Percentiles rank a stretch among this genome's conserved stretches.
phyloP scores from a whole-genome alignment of 2,113 vertebrate species.

The Rhabdomys dilectus region DNA sequence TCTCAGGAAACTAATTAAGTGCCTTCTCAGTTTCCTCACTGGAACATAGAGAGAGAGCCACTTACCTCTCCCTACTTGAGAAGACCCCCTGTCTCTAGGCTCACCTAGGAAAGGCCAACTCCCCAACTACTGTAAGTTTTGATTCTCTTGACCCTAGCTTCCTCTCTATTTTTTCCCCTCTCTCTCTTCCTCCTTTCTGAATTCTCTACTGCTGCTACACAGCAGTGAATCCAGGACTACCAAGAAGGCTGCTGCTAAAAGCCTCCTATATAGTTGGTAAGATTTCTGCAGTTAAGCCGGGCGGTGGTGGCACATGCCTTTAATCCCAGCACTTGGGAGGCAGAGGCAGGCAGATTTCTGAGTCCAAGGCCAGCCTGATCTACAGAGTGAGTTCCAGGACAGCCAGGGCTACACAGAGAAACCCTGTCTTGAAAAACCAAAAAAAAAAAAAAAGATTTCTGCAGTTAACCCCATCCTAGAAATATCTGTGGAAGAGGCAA shows the following conservation, averaged over 20 bases:
- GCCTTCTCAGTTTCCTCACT: not conserved
- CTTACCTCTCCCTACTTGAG: not conserved
- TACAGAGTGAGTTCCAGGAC: too few species aligned
- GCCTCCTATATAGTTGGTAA: not conserved
- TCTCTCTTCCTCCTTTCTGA: not conserved
- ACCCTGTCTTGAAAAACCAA: too few species aligned
- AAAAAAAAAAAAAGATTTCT: too few species aligned
- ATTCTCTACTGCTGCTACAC: not conserved
- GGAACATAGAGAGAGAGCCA: not conserved
- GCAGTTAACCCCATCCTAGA: slow-evolving; percentile 48
- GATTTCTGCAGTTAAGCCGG: slow-evolving; percentile 52
- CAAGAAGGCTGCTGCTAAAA: not conserved
- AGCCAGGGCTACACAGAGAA: too few species aligned
- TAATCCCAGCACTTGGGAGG: too few species aligned
- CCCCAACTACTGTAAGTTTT: not conserved
- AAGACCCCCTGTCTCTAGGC: not conserved
- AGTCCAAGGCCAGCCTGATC: too few species aligned
- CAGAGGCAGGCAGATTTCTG: too few species aligned
- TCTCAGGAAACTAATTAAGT: not conserved
- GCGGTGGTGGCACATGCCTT: too few species aligned
- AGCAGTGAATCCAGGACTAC: slow-evolving; percentile 27
- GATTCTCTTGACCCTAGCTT: not conserved
- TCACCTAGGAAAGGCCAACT: not conserved
- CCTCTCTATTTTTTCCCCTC: not conserved
- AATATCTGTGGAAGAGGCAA: not conserved